Percentiles rank a stretch among this genome's conserved stretches.
phyloP scores from a whole-genome alignment of 2,888 invertebrate genomes.

The Carpatolechia fugitivella region DNA sequence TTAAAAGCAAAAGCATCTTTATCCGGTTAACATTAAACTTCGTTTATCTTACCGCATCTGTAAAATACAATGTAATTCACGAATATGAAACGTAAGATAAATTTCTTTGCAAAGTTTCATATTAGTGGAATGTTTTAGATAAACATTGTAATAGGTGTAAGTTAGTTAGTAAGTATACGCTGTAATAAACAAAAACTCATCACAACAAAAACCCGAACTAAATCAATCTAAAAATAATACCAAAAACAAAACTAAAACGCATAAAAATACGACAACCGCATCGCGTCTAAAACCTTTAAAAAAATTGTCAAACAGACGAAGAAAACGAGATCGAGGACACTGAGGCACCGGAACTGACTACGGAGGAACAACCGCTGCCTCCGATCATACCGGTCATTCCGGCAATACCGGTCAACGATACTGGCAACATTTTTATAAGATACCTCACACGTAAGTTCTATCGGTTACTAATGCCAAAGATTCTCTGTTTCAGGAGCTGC shows the following conservation, averaged over 20 bases:
- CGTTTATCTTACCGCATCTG: too few species aligned
- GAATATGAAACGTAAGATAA: background rate
- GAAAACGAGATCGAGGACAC: conserved; percentile 53
- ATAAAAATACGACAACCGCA: conserved; percentile 65
- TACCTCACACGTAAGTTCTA: conserved; percentile 71
- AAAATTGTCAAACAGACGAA: conserved; percentile 60
- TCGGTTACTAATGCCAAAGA: conserved; percentile 20
- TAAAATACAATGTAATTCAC: background rate
- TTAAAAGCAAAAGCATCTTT: too few species aligned
- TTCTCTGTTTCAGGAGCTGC: conserved; percentile 53
- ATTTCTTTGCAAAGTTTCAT: too few species aligned
- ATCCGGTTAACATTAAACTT: too few species aligned
- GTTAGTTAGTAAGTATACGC: background rate
- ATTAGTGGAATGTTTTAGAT: background rate
- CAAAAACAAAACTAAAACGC: conserved; percentile 16
- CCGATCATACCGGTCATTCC: conserved; percentile 19
- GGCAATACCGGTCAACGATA: conserved; percentile 54
- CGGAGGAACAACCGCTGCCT: conserved; percentile 12
- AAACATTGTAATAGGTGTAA: background rate
- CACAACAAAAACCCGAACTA: conserved; percentile 7
- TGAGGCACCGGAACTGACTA: conserved; percentile 38
- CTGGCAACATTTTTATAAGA: conserved; percentile 60
- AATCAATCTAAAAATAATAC: background rate
- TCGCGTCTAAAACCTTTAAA: conserved; percentile 43
- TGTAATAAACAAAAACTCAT: background rate